These are phyloP conservation scores for Fragum whitleyi DNA, from an alignment of 2,888 invertebrate genomes.

Conservation along the genomic window DNA sequence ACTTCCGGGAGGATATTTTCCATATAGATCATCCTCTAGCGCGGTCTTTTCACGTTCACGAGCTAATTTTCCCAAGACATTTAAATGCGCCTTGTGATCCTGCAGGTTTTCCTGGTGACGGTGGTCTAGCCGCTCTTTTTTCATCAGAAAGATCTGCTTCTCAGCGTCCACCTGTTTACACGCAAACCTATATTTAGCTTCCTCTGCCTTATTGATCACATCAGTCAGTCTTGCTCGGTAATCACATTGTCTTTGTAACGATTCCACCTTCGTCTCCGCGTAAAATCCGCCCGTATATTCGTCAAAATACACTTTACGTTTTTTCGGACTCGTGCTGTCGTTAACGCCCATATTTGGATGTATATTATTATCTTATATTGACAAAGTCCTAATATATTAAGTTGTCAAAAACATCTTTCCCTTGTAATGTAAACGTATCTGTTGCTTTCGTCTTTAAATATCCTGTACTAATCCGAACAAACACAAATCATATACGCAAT, in stretches of 20 bases:
- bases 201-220: slow-evolving; percentile 74
- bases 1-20: slow-evolving; percentile 69
- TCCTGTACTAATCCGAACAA: too few relatives aligned
- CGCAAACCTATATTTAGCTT: slow-evolving; percentile 63
- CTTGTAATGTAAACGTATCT: too few relatives aligned
- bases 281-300: slow-evolving; percentile 74
- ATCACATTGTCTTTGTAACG: slow-evolving; percentile 73
- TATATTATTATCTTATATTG: too few relatives aligned
- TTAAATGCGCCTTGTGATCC: slow-evolving; percentile 74
- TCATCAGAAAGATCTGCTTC: slow-evolving; percentile 71
- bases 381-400: too few relatives aligned
- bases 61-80: slow-evolving; percentile 70
- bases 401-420: too few relatives aligned
- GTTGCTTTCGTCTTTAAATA: too few relatives aligned
- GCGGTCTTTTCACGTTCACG: slow-evolving; percentile 56
- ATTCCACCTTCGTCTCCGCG: slow-evolving; percentile 75
- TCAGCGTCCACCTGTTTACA: slow-evolving; percentile 72
- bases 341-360: not conserved
- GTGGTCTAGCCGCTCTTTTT: slow-evolving; percentile 66
- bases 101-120: slow-evolving; percentile 70
- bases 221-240: slow-evolving; percentile 71
- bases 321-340: slow-evolving; percentile 45
- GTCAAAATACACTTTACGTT: slow-evolving; percentile 73
- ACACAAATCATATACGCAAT: too few relatives aligned
- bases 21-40: slow-evolving; percentile 65